Percentiles rank a stretch among this genome's conserved stretches.
Conservation (phyloP, 2,888 invertebrate species). For the Caenorhabditis sp. region DNA sequence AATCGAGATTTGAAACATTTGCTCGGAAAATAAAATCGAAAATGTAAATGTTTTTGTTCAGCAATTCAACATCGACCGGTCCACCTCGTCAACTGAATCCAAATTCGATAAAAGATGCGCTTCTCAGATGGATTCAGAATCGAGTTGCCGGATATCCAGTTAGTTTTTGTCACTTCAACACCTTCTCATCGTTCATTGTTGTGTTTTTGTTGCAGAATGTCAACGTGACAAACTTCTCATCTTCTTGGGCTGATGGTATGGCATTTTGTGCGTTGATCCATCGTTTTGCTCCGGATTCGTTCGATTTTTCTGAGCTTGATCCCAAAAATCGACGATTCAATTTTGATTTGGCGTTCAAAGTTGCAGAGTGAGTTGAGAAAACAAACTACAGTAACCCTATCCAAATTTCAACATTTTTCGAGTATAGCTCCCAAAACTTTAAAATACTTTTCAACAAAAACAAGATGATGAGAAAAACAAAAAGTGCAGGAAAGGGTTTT, state of each 20-base stretch:
- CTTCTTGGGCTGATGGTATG: constrained; percentile 97
- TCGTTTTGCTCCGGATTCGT: constrained; percentile 81
- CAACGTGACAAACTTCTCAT: constrained; percentile 96
- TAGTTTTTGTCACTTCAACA: constrained; percentile 3
- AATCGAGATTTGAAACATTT: neutral
- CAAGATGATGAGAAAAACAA: too few relatives aligned
- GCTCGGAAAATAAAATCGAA: too few relatives aligned
- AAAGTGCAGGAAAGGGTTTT: too few relatives aligned
- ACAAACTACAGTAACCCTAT: too few relatives aligned
- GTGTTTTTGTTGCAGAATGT: constrained; percentile 75
- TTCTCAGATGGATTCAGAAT: constrained; percentile 63
- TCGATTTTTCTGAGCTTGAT: constrained; percentile 88
- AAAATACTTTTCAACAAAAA: too few relatives aligned
- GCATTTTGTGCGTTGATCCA: constrained; percentile 98
- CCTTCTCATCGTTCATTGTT: too few relatives aligned
- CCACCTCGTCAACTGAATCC: constrained; percentile 48
- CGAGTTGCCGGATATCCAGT: constrained; percentile 60
- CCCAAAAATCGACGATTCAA: constrained; percentile 90
- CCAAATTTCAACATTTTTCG: too few relatives aligned
- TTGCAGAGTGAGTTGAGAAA: constrained; percentile 81
- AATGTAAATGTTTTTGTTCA: neutral
- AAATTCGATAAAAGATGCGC: constrained; percentile 61
- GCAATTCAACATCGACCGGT: constrained; percentile 9
- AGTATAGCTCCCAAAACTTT: too few relatives aligned
- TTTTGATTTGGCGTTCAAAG: constrained; percentile 94